phyloP scores from a whole-genome alignment of 2,797 vertebrate species.

The Calcarius lapponicus region DNA sequence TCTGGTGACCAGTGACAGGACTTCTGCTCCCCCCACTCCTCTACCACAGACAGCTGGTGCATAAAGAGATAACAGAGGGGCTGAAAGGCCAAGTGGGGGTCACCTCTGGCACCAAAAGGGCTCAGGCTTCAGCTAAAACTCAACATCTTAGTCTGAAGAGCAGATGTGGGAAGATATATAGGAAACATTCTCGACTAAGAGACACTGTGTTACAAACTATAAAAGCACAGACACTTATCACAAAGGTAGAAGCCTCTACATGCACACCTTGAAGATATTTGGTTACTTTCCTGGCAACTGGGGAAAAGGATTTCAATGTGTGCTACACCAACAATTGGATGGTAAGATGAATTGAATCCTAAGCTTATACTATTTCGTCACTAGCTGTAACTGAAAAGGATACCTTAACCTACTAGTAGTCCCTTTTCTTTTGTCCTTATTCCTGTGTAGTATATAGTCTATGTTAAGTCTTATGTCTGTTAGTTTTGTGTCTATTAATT shows the following conservation, averaged over 20 bases:
- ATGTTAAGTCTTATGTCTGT: neutral
- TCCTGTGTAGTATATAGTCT: neutral
- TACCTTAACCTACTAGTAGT: neutral
- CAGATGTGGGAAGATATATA: neutral
- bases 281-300: neutral
- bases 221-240: neutral
- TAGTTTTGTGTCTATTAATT: neutral
- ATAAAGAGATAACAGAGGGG: neutral
- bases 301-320: neutral
- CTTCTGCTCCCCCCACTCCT: neutral
- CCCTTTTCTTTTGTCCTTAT: neutral
- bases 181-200: neutral
- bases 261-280: accelerated
- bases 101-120: neutral
- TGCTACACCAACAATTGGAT: neutral
- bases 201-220: neutral
- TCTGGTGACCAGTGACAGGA: neutral
- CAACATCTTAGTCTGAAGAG: neutral
- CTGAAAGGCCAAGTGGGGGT: neutral
- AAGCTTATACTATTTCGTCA: neutral
- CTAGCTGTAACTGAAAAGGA: neutral
- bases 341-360: neutral
- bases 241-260: neutral
- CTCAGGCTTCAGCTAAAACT: neutral
- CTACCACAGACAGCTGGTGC: neutral